Percentiles rank a stretch among this genome's conserved stretches.
phyloP scores from a whole-genome alignment of 1,140 invertebrate species.

The Panagrolaimus sp. region DNA sequence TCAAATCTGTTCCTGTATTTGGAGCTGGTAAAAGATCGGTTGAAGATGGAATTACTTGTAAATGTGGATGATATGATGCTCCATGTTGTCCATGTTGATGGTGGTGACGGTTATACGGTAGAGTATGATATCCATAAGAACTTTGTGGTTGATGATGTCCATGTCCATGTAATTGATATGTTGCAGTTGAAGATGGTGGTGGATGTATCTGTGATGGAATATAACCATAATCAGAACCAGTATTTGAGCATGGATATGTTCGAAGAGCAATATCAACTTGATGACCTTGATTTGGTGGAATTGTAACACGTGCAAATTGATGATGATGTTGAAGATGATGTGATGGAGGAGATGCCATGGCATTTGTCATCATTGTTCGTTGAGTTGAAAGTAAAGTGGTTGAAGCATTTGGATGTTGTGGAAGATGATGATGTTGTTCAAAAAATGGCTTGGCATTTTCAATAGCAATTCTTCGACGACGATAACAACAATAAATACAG shows the following conservation, averaged over 20 bases:
- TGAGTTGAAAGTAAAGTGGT: not conserved
- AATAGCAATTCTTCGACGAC: not conserved
- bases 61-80: too few species aligned
- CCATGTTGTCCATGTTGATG: too few species aligned
- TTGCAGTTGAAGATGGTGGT: constrained; percentile 5
- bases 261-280: not conserved
- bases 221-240: constrained; percentile 9
- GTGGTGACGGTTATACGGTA: not conserved
- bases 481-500: not conserved
- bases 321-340: not conserved
- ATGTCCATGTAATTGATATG: not conserved
- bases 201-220: not conserved
- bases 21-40: too few species aligned
- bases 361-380: not conserved
- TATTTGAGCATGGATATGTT: constrained; percentile 6
- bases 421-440: too few species aligned
- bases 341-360: not conserved
- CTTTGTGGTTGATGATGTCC: too few species aligned
- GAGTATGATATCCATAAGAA: not conserved
- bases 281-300: not conserved
- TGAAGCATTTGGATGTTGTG: not conserved
- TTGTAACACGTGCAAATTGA: not conserved
- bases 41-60: too few species aligned
- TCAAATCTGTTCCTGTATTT: too few species aligned
- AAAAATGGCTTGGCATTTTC: too few species aligned